Evolutionary conservation across 2,797 vertebrate genomes (phyloP).

Genomic region (Margarornis squamiger): DNA sequence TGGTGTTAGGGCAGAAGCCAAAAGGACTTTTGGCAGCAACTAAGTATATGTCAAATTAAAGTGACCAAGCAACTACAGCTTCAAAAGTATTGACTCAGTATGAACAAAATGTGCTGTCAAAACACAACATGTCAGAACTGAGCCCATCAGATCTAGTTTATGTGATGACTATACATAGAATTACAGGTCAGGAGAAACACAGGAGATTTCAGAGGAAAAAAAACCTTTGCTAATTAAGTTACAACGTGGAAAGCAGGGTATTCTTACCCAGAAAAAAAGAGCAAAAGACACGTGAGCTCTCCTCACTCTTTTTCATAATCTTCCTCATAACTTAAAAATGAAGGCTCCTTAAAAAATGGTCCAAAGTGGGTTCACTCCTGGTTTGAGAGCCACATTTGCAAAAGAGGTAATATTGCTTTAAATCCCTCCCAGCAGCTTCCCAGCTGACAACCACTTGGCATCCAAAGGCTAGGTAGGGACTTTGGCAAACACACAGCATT

Average conservation of each 20-base stretch:
- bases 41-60: constrained; percentile 49
- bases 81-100: constrained; percentile 64
- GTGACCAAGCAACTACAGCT: constrained; percentile 59
- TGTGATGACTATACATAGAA: constrained; percentile 51
- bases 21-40: constrained; percentile 61
- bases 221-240: constrained; percentile 31
- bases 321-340: neutral
- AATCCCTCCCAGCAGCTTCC: constrained; percentile 67
- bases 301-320: neutral
- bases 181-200: constrained; percentile 57
- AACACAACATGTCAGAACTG: constrained; percentile 57
- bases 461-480: constrained; percentile 64
- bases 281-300: neutral
- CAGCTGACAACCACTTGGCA: constrained; percentile 75
- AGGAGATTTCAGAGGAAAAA: neutral
- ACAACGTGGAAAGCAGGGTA: neutral
- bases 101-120: constrained; percentile 67
- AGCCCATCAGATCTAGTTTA: constrained; percentile 48
- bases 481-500: constrained; percentile 34
- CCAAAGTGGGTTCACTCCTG: neutral
- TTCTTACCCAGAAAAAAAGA: neutral
- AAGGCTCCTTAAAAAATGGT: neutral
- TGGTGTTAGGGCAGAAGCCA: constrained; percentile 61
- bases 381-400: neutral
- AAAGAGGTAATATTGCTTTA: constrained; percentile 41